Base-by-base conservation (phyloP, 92 coral and sea anemone genomes). In the Actinostola sp. region DNA sequence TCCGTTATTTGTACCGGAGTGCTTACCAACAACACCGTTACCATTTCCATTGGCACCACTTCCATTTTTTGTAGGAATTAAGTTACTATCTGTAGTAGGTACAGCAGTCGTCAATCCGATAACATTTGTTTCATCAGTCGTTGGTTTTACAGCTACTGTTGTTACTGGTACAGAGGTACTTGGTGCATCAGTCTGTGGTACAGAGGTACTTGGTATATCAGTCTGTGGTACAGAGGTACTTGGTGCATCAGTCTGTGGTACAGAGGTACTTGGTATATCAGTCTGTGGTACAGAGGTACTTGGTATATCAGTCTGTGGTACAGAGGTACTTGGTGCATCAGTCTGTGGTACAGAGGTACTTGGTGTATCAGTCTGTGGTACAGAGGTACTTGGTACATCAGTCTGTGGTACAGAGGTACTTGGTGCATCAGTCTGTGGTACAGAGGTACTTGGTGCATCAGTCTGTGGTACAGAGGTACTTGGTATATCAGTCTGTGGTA, bases 21-120 rank as follows among this genome's bases (percentile, higher is more conserved):
- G 67, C 33, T 78, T 80, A 9, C 86, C 90, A 36, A 80, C 69
- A 0, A 61, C 67, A 41, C 62, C 75, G 20, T 63, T 60, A 8
- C 72, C 82, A 21, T 71, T 58, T 25, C 76, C 62, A 28, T 53
- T 53, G 19, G 6, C 63, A 53, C 44, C 60, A 50, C 72, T 63
- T 16, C 74, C 86, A 34, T 73, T 81, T 12, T 61, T 74, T 28
- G 12, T 26, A 2, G 51, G 69, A 70, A 48, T 43, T 36, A 38
- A 28, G 35, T 75, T 44, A 29, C 44, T 68, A 34, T 50, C 57
- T 6, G 70, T 38, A 2, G 64, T 34, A 11, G 73, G 73, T 26
- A 33, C 5, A 1, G 8, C 30, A 0, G 74, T 50, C n/a, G 17
- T 49, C 13, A 2, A 58, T 16, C 0, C 34, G 26, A 55, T 33